phyloP scores from a whole-genome alignment of 2,888 invertebrate species.

The Aphrophora alni region DNA sequence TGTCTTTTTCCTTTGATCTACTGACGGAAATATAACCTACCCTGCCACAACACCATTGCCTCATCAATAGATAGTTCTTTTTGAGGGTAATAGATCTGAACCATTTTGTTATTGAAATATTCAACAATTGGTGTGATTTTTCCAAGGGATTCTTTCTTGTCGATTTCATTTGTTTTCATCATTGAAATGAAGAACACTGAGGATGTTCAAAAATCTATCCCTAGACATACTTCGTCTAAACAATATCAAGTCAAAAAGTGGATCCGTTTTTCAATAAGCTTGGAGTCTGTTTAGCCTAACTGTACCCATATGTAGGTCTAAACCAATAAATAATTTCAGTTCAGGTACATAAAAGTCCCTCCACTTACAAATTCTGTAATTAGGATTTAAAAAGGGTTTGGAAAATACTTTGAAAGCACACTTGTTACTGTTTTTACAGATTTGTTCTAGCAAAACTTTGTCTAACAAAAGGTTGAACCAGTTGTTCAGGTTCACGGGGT shows the following conservation, averaged over 20 bases:
- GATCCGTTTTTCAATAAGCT: slow-evolving; percentile 54
- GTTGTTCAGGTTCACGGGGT: not conserved
- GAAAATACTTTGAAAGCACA: not conserved
- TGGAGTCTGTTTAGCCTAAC: slow-evolving; percentile 53
- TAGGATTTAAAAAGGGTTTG: not conserved
- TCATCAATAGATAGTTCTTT: too few species aligned
- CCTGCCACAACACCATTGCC: too few species aligned
- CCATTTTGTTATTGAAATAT: too few species aligned
- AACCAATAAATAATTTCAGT: slow-evolving; percentile 49
- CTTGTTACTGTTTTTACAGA: not conserved
- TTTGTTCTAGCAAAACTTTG: not conserved
- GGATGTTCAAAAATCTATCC: slow-evolving; percentile 54
- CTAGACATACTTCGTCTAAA: slow-evolving; percentile 54
- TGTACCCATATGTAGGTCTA: slow-evolving; percentile 55
- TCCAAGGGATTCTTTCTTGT: too few species aligned
- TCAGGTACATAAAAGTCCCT: slow-evolving; percentile 32
- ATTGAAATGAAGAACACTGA: slow-evolving; percentile 37
- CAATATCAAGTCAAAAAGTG: slow-evolving; percentile 53
- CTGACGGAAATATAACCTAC: too few species aligned
- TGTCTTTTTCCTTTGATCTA: too few species aligned
- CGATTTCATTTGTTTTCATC: not conserved
- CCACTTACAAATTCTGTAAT: slow-evolving; percentile 17
- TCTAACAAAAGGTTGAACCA: not conserved
- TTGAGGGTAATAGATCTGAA: too few species aligned
- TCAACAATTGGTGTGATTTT: too few species aligned